A percentile compares a stretch with the other conserved stretches of the same genome.
Evolutionary conservation across 2,113 vertebrate genomes (phyloP).

Genomic region (Ophthalmotilapia sp.): DNA sequence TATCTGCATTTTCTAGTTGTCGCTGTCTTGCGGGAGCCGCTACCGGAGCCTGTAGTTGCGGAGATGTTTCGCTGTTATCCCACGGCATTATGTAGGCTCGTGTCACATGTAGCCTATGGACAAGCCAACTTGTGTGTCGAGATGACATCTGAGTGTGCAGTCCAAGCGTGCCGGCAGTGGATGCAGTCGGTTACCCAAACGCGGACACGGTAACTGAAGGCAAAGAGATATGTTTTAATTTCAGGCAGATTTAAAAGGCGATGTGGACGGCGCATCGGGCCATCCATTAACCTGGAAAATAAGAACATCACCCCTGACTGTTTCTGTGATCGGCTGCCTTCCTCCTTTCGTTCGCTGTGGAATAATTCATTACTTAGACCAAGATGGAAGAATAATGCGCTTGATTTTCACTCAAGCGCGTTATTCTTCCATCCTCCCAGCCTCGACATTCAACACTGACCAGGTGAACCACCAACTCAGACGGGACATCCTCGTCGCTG

Average conservation of each 20-base stretch:
- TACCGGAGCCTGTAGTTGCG: background rate
- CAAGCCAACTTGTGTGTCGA: slow-evolving; percentile 58
- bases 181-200: slow-evolving; percentile 3
- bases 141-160: slow-evolving; percentile 46
- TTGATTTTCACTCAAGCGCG: background rate
- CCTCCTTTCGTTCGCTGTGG: background rate
- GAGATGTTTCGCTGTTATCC: slow-evolving; percentile 44
- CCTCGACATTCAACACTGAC: slow-evolving; percentile 34
- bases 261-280: slow-evolving; percentile 25
- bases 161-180: slow-evolving; percentile 23
- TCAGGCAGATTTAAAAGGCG: background rate
- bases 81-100: slow-evolving; percentile 48
- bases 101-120: slow-evolving; percentile 44
- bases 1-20: slow-evolving; percentile 40
- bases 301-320: slow-evolving; percentile 28
- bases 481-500: slow-evolving; percentile 60
- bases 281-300: slow-evolving; percentile 42
- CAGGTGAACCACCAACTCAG: slow-evolving; percentile 66
- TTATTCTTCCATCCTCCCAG: background rate
- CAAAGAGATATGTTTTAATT: slow-evolving; percentile 28
- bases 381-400: slow-evolving; percentile 47
- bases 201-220: slow-evolving; percentile 9
- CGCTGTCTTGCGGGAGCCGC: background rate
- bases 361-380: slow-evolving; percentile 39
- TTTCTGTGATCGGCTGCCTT: slow-evolving; percentile 19